Conservation (phyloP, 2,888 invertebrate genomes). For the Leucoma salicis region DNA sequence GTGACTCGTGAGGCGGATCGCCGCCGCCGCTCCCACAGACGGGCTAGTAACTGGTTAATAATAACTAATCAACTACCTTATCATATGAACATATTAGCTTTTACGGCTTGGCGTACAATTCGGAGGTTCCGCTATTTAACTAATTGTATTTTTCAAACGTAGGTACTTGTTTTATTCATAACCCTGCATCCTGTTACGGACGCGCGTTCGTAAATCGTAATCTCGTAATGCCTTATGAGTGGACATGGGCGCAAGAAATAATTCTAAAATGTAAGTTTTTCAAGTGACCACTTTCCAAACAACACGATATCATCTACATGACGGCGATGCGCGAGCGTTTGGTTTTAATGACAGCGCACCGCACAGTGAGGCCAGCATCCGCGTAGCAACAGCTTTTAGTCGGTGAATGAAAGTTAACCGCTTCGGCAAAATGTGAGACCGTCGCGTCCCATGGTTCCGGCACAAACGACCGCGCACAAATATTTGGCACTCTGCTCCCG, state of each 20-base stretch:
- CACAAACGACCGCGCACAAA: constrained; percentile 51
- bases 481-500: constrained; percentile 50
- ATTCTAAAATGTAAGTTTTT: constrained; percentile 38
- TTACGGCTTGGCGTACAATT: constrained; percentile 12
- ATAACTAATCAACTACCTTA: constrained; percentile 23
- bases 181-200: too few relatives aligned
- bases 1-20: constrained; percentile 48
- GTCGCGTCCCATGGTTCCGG: constrained; percentile 55
- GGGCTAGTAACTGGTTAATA: constrained; percentile 55
- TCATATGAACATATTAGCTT: constrained; percentile 26
- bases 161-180: too few relatives aligned
- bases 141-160: too few relatives aligned
- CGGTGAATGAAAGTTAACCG: constrained; percentile 78
- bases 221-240: too few relatives aligned
- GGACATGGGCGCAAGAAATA: constrained; percentile 43
- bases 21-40: constrained; percentile 59
- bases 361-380: constrained; percentile 72
- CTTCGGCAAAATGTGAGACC: constrained; percentile 61
- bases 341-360: constrained; percentile 67
- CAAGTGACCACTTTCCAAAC: constrained; percentile 73
- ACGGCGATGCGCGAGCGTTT: constrained; percentile 68
- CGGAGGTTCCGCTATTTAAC: constrained; percentile 21
- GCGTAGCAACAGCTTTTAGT: constrained; percentile 78
- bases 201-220: too few relatives aligned
- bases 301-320: constrained; percentile 76